Percentiles rank a stretch among this genome's conserved stretches.
These are phyloP conservation scores for Stramonita haemastoma DNA, from an alignment of 2,888 invertebrate genomes.

Conservation along the genomic window DNA sequence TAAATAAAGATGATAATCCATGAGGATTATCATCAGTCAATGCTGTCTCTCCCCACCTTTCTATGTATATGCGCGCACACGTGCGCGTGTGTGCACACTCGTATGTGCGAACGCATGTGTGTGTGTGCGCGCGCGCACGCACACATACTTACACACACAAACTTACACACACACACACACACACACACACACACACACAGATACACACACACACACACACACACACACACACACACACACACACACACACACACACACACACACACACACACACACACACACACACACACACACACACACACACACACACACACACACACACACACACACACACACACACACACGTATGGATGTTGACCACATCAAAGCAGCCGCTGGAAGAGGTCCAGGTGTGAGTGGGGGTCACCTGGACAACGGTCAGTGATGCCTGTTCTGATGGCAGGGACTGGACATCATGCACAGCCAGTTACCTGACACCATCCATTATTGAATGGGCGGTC, in stretches of 20 bases:
- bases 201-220: not conserved
- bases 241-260: slow-evolving; percentile 30
- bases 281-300: not conserved
- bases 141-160: not conserved
- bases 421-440: no score
- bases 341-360: not conserved
- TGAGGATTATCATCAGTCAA: no score
- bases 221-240: slow-evolving; percentile 28
- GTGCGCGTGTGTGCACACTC: no score
- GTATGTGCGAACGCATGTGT: not conserved
- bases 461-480: not conserved
- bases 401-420: no score
- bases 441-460: not conserved
- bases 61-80: not conserved
- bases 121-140: not conserved
- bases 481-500: not conserved
- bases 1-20: no score
- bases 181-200: not conserved
- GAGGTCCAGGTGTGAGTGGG: no score
- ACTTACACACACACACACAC: not conserved
- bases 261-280: slow-evolving; percentile 33
- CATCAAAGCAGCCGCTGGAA: not conserved
- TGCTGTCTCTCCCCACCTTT: no score
- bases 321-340: not conserved
- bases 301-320: not conserved